Percentiles rank a stretch among this genome's conserved stretches.
phyloP scores from a whole-genome alignment of 2,888 invertebrate genomes.

The Lochmaea capreae region DNA sequence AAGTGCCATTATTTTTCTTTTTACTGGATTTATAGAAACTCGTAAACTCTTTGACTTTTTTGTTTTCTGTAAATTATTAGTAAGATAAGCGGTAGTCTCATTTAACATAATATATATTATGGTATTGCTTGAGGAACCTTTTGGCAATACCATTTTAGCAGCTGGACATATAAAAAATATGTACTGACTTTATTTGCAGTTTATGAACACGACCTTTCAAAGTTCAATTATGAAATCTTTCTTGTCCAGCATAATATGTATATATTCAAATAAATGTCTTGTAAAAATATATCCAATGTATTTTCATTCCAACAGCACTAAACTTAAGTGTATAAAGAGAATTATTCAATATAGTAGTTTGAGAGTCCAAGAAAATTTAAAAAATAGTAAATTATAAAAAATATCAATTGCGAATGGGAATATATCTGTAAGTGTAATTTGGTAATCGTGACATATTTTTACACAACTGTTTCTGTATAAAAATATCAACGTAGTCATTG shows the following conservation, averaged over 20 bases:
- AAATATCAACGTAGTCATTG: slow-evolving; percentile 46
- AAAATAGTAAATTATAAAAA: slow-evolving; percentile 17
- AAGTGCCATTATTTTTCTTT: no score
- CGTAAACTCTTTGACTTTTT: no score
- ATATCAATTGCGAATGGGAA: slow-evolving; percentile 50
- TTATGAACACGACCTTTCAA: not conserved
- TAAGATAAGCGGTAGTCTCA: no score
- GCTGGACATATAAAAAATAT: no score
- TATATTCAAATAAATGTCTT: slow-evolving; percentile 20
- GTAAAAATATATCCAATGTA: slow-evolving; percentile 25
- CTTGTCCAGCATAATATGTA: slow-evolving; percentile 2
- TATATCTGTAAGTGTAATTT: slow-evolving; percentile 52
- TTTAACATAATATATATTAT: no score
- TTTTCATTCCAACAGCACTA: slow-evolving; percentile 39
- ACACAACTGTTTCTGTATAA: slow-evolving; percentile 57
- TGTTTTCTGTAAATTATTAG: no score
- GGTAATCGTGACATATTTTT: slow-evolving; percentile 58
- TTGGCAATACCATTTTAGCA: no score
- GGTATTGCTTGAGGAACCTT: no score
- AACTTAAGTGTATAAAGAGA: slow-evolving; percentile 38
- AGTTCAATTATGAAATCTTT: slow-evolving; percentile 20
- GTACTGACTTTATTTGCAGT: no score
- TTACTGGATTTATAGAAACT: no score
- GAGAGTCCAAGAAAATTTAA: slow-evolving; percentile 38
- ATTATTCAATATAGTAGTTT: slow-evolving; percentile 38